Evolutionary conservation across 2,113 vertebrate genomes (phyloP).

Genomic region (Holacanthus passer): DNA sequence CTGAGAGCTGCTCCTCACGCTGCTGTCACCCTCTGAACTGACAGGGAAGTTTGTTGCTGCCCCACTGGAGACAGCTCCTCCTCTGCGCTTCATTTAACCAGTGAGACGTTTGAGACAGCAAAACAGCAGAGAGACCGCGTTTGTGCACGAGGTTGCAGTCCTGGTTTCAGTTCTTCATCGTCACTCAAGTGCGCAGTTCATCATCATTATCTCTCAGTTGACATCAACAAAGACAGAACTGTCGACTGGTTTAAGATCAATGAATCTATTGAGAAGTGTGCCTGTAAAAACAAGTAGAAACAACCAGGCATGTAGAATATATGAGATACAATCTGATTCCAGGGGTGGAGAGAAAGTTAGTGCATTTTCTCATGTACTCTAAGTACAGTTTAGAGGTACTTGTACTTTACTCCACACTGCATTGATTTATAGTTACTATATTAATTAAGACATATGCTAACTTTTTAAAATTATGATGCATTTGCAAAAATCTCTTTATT

Average conservation of each 20-base stretch:
- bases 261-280: neutral
- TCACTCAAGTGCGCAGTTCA: neutral
- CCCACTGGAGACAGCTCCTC: constrained; percentile 67
- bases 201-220: neutral
- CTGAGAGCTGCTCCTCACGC: constrained; percentile 25
- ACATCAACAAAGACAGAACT: neutral
- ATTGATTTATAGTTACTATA: no score
- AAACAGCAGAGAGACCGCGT: neutral
- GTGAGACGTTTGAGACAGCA: neutral
- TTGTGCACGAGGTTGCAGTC: neutral
- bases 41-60: constrained; percentile 52
- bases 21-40: constrained; percentile 48
- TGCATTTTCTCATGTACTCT: neutral
- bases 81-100: constrained; percentile 38
- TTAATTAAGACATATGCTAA: no score
- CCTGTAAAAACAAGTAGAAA: neutral
- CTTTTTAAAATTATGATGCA: neutral
- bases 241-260: neutral
- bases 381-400: neutral
- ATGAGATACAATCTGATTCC: neutral
- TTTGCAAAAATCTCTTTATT: neutral
- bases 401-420: neutral
- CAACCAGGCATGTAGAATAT: neutral
- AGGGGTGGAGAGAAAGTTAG: neutral
- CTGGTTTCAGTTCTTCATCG: constrained; percentile 17